These are phyloP conservation scores for Gandaritis pyraliata DNA, from an alignment of 2,888 invertebrate genomes.

Conservation along the genomic window DNA sequence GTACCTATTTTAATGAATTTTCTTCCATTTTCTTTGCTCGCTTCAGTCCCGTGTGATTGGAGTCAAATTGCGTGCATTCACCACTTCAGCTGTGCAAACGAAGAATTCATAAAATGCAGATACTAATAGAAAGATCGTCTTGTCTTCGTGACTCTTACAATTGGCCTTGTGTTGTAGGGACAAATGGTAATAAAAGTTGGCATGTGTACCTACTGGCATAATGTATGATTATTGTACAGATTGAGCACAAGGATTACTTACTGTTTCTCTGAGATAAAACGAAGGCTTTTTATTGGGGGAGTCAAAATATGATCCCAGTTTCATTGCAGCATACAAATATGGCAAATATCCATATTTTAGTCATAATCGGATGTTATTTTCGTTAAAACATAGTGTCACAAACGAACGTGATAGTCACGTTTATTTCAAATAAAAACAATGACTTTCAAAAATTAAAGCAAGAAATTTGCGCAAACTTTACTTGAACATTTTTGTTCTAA, in stretches of 20 bases:
- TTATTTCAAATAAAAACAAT: no score
- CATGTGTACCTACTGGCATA: slow-evolving; percentile 6
- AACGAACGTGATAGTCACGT: no score
- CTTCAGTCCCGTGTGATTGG: slow-evolving; percentile 17
- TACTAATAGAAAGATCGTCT: slow-evolving; percentile 9
- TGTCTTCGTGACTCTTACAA: slow-evolving; percentile 25
- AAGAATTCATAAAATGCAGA: slow-evolving; percentile 29
- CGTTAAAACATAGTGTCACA: no score
- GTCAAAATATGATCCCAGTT: no score
- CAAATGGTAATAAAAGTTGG: slow-evolving; percentile 25
- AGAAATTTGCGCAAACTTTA: no score
- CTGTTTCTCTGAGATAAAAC: background rate
- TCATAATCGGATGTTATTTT: no score
- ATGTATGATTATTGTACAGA: slow-evolving; percentile 20
- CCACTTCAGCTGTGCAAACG: slow-evolving; percentile 14
- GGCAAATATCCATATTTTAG: no score
- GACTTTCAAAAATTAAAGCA: no score
- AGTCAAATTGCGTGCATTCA: slow-evolving; percentile 20
- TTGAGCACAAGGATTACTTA: slow-evolving; percentile 26
- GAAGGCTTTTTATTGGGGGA: background rate
- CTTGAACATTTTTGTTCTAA: no score
- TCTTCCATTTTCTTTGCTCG: background rate
- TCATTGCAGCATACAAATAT: no score
- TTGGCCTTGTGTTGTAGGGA: slow-evolving; percentile 31
- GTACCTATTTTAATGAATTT: no score